phyloP scores from a whole-genome alignment of 2,888 invertebrate species.

The Corythucha ciliata region DNA sequence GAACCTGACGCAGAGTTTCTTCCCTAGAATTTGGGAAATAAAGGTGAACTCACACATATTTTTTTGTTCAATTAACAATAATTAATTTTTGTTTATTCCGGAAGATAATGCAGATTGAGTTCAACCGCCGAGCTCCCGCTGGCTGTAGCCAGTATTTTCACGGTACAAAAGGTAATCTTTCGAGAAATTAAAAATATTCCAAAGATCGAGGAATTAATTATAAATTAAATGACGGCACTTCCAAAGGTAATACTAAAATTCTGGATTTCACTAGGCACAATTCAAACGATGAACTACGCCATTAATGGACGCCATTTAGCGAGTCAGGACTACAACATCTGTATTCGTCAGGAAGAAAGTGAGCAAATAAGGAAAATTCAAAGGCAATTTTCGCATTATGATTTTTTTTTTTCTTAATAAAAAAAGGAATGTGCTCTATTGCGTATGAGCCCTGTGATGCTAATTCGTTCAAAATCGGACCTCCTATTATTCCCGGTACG shows the following conservation, averaged over 20 bases:
- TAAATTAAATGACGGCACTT: neutral
- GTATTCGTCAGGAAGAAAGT: constrained; percentile 48
- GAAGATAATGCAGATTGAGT: constrained; percentile 63
- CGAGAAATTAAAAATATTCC: neutral
- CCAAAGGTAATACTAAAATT: constrained; percentile 8
- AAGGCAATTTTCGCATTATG: neutral
- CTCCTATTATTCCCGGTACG: constrained; percentile 36
- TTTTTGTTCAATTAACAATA: neutral
- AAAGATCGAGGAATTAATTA: neutral
- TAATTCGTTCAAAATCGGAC: constrained; percentile 66
- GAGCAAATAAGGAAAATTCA: constrained; percentile 15
- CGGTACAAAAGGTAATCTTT: constrained; percentile 47
- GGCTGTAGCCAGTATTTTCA: constrained; percentile 68
- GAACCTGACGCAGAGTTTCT: constrained; percentile 52
- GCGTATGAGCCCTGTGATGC: constrained; percentile 65
- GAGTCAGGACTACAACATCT: constrained; percentile 66
- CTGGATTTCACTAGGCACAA: constrained; percentile 44
- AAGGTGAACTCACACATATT: constrained; percentile 33
- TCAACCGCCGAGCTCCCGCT: constrained; percentile 64
- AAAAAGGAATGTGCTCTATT: constrained; percentile 58
- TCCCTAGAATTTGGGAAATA: constrained; percentile 68
- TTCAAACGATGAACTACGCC: constrained; percentile 72
- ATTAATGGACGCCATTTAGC: constrained; percentile 73
- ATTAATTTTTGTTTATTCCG: constrained; percentile 12
- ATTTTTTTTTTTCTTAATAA: neutral